Evolutionary conservation across 2,888 invertebrate genomes (phyloP), one percentile per base, ranked within the genome.

Genomic region (Zaprionus bogoriensis): DNA sequence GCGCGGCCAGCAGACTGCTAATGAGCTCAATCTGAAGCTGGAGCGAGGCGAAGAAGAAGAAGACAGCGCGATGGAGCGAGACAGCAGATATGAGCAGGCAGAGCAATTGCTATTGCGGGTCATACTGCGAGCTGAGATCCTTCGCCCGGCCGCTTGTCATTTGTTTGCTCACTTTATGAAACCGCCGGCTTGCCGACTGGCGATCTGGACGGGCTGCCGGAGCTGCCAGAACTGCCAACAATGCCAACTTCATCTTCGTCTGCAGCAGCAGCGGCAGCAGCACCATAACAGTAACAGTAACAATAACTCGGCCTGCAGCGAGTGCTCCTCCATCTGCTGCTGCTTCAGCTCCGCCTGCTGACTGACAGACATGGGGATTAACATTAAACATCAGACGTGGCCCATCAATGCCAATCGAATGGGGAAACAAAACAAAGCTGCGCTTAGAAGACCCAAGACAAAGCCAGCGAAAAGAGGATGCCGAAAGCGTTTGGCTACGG

Each of bases 161-260:
- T 81, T 87, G 85, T 87, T 84, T 77, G 75, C 58, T 52, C 62
- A 87, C 75, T 86, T 80, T 80, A 86, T 80, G 81, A 66, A 80
- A 74, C 63, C 57, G 67, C 46, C 46, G 27, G 44, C 53, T 28
- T 10, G 28, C n/a, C 28, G n/a, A n/a, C n/a, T n/a, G n/a, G n/a
- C n/a, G 10, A 28, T 28, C 28, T 28, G 28, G n/a, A n/a, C 28
- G n/a, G n/a, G 47, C 44, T 50, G 48, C 19, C 28, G 27, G 23
- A n/a, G 54, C 62, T 68, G 54, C 45, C 51, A 48, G 54, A n/a
- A 53, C 77, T 55, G 74, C 60, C 68, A 73, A 53, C 60, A 64
- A 63, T 70, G 77, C 67, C 80, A 86, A 77, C 84, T 80, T 81
- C 78, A 81, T 87, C 80, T 81, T 84, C 78, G 75, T 84, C 77